Evolutionary conservation across 1,140 invertebrate species (phyloP), one percentile per base, ranked within the genome.

Genomic region (Zaprionus davidi): DNA sequence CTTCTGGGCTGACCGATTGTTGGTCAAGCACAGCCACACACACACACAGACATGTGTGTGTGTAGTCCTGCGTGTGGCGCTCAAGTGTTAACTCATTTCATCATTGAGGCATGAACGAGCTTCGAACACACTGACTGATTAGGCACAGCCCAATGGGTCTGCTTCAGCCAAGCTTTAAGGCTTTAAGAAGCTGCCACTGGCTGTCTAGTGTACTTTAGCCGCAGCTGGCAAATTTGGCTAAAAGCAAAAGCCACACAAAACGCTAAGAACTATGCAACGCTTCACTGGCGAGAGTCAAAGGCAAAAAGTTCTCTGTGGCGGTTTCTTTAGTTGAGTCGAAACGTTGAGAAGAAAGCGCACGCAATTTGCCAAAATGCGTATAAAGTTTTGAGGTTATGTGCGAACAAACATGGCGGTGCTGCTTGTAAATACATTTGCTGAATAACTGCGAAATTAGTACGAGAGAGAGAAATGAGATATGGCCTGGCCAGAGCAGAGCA

Each of bases 401-500:
- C 68, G 49, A 73, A 62, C 78, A 80, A 90, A 90, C 85, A 90
- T 90, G 85, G 84, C 81, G 81, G 64, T 69, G 72, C 63, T 76
- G 49, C 85, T 90, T 77, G 85, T 90, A 90, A 90, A 90, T 90
- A 90, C 86, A 90, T 90, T 90, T 90, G 75, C 84, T 76, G 71
- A 81, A 90, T 88, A 88, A 84, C 80, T 85, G 68, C 56, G 65
- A 73, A 72, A 72, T 81, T 77, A 73, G 62, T 44, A 15, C 41
- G n/a, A 17, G 57, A 36, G 62, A 65, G 44, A 26, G 68, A 36
- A 77, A 31, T 41, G 6, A 44, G 5, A 62, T 26, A 64, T 65
- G 49, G 44, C 68, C 58, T 65, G 49, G 36, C 68, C 13, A 51
- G 38, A 34, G 9, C 31, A 34, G 65, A 46, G 38, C 24, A 78